Evolutionary conservation across 2,888 invertebrate genomes (phyloP).

Genomic region (Ochlodes sylvanus): DNA sequence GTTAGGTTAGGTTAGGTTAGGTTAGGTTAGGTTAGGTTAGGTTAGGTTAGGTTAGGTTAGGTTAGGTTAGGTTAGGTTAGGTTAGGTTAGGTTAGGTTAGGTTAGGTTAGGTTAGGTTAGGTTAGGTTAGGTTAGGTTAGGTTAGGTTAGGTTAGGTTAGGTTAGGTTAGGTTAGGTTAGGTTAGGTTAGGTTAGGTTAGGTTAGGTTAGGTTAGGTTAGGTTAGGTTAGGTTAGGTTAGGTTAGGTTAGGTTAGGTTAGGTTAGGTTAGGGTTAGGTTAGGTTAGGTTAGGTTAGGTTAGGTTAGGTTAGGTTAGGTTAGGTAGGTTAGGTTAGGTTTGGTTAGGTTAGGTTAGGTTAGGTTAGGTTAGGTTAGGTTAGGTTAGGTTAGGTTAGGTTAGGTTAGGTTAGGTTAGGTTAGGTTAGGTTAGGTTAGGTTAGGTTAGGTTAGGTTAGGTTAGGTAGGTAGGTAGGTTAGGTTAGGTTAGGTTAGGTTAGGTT

Average conservation of each 20-base stretch:
- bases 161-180: conserved; percentile 19
- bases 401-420: too few species aligned
- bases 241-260: conserved; percentile 39
- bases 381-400: conserved; percentile 40
- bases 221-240: conserved; percentile 35
- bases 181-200: conserved; percentile 17
- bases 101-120: neutral
- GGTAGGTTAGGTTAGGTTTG: conserved; percentile 31
- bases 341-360: conserved; percentile 29
- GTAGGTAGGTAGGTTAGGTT: too few species aligned
- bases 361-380: conserved; percentile 31
- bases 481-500: too few species aligned
- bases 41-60: conserved; percentile 16
- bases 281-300: conserved; percentile 30
- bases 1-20: conserved; percentile 19
- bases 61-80: conserved; percentile 19
- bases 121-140: conserved; percentile 17
- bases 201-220: conserved; percentile 19
- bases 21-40: conserved; percentile 16
- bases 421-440: too few species aligned
- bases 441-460: too few species aligned
- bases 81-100: conserved; percentile 18
- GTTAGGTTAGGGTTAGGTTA: too few species aligned
- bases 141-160: conserved; percentile 19
- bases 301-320: conserved; percentile 32